Evolutionary conservation across 2,888 invertebrate genomes (phyloP).

Genomic region (Lampropteryx suffumata): DNA sequence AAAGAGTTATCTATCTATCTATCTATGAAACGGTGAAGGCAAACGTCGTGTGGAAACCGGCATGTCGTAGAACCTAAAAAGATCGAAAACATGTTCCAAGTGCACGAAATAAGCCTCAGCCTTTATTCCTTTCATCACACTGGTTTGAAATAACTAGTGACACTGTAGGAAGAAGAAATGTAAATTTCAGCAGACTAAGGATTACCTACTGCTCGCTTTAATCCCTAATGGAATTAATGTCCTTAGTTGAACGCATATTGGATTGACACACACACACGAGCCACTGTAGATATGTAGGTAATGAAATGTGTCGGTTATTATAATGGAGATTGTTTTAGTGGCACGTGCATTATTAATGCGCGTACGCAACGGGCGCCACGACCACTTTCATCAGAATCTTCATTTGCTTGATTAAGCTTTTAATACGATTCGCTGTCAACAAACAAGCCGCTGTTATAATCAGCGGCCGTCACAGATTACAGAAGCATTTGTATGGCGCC

Average conservation of each 20-base stretch:
- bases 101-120: too few relatives aligned
- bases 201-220: conserved; percentile 45
- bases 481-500: conserved; percentile 37
- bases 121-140: too few relatives aligned
- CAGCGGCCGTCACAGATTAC: conserved; percentile 43
- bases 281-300: conserved; percentile 59
- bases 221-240: conserved; percentile 54
- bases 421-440: conserved; percentile 79
- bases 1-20: too few relatives aligned
- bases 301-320: conserved; percentile 69
- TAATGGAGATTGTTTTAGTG: conserved; percentile 81
- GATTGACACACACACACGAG: conserved; percentile 45
- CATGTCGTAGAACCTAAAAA: too few relatives aligned
- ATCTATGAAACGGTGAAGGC: too few relatives aligned
- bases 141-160: too few relatives aligned
- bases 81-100: too few relatives aligned
- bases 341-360: conserved; percentile 80
- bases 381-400: conserved; percentile 78
- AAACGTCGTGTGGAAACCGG: too few relatives aligned
- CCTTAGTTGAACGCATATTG: conserved; percentile 46
- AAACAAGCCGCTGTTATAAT: conserved; percentile 71
- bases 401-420: conserved; percentile 83
- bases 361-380: conserved; percentile 73
- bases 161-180: too few relatives aligned
- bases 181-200: conserved; percentile 36